A percentile compares a stretch with the other conserved stretches of the same genome.
phyloP scores from a whole-genome alignment of 1,140 invertebrate species.

The Aphidius gifuensis region DNA sequence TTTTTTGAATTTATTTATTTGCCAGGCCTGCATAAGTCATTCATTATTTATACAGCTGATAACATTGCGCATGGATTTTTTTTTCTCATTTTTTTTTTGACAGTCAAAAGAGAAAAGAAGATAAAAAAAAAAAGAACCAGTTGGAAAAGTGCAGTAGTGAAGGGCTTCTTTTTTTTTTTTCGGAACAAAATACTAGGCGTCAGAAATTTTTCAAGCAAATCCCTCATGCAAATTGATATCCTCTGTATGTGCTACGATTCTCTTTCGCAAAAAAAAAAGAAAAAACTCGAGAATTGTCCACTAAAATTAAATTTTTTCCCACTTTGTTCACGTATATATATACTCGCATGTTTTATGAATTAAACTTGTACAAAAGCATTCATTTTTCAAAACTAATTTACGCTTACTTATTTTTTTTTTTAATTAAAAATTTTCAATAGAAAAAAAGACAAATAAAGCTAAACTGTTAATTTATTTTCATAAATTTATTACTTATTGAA shows the following conservation, averaged over 20 bases:
- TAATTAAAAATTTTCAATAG: no score
- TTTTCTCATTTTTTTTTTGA: no score
- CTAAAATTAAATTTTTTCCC: conserved; percentile 18
- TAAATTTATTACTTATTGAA: no score
- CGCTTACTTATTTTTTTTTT: no score
- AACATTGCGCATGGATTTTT: no score
- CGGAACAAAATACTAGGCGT: conserved; percentile 15
- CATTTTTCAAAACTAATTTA: no score
- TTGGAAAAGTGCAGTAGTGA: not conserved
- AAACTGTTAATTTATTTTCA: no score
- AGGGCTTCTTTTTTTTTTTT: conserved; percentile 16
- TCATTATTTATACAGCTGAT: no score
- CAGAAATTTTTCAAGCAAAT: conserved; percentile 21
- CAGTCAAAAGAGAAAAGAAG: not conserved
- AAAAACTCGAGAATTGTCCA: not conserved
- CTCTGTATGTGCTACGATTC: not conserved
- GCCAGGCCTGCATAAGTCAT: no score
- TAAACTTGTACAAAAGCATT: not conserved
- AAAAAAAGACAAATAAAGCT: no score
- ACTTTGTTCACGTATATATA: conserved; percentile 4
- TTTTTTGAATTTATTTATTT: no score
- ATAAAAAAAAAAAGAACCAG: not conserved
- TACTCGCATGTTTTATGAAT: conserved; percentile 5
- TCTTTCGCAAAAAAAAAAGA: not conserved
- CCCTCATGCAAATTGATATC: conserved; percentile 24